These are phyloP conservation scores for Heliconius melpomene DNA, from an alignment of 1,140 invertebrate species.

Conservation along the genomic window DNA sequence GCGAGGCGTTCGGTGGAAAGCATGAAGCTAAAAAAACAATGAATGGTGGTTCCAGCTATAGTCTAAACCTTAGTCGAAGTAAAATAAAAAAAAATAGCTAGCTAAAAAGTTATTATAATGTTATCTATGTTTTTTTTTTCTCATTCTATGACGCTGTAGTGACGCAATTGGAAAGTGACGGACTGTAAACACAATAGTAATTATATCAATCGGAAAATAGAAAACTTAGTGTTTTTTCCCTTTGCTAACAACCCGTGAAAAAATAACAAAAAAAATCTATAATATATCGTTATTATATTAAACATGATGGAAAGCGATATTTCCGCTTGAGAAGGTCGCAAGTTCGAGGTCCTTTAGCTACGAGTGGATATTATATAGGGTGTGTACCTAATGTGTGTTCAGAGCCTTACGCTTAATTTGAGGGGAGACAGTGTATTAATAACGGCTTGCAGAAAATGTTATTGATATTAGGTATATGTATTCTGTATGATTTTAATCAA, in stretches of 20 bases:
- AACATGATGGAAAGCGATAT: not conserved
- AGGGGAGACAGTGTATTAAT: not conserved
- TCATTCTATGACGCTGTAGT: too few species aligned
- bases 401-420: conserved; percentile 9
- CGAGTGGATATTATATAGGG: not conserved
- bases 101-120: too few species aligned
- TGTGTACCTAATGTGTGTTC: not conserved
- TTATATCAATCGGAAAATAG: too few species aligned
- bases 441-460: not conserved
- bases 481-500: not conserved
- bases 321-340: conserved; percentile 1
- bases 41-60: too few species aligned
- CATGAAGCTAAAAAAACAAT: too few species aligned
- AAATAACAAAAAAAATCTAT: not conserved
- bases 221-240: not conserved
- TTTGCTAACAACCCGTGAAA: not conserved
- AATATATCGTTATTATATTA: not conserved
- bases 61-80: too few species aligned
- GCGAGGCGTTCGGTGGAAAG: too few species aligned
- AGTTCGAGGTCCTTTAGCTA: conserved; percentile 13
- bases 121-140: too few species aligned
- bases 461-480: conserved; percentile 1
- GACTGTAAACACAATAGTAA: too few species aligned
- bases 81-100: too few species aligned
- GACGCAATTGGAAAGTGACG: too few species aligned